Percentiles rank a stretch among this genome's conserved stretches.
Conservation (phyloP, 2,888 invertebrate genomes). For the Drosophila monieri region DNA sequence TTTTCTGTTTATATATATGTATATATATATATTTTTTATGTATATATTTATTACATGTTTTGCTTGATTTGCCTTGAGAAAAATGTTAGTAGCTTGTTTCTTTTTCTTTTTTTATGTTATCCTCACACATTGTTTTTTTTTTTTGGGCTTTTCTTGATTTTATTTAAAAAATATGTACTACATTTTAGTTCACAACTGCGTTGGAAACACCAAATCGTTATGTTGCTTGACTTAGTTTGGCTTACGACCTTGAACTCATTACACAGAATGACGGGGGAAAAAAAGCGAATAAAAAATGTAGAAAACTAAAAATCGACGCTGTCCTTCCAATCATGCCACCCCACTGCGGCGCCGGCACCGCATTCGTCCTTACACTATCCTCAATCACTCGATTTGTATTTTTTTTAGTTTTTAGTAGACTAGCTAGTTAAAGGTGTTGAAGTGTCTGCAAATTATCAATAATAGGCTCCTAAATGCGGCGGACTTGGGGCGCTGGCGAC, state of each 20-base stretch:
- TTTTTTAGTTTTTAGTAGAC: slow-evolving; percentile 48
- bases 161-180: slow-evolving; percentile 76
- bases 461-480: slow-evolving; percentile 45
- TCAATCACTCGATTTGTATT: slow-evolving; percentile 21
- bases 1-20: slow-evolving; percentile 39
- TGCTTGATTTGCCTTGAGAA: slow-evolving; percentile 67
- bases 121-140: slow-evolving; percentile 29
- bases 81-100: slow-evolving; percentile 64
- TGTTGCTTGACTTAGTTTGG: slow-evolving; percentile 75
- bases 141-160: slow-evolving; percentile 55
- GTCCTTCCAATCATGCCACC: slow-evolving; percentile 23
- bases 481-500: slow-evolving; percentile 26
- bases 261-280: slow-evolving; percentile 42
- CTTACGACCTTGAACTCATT: slow-evolving; percentile 62
- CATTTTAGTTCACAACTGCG: slow-evolving; percentile 78
- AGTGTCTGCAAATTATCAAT: slow-evolving; percentile 30
- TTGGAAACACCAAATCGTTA: slow-evolving; percentile 79
- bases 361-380: slow-evolving; percentile 35
- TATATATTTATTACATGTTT: slow-evolving; percentile 60
- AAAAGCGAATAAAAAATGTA: slow-evolving; percentile 10
- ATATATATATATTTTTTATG: slow-evolving; percentile 41
- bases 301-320: slow-evolving; percentile 7
- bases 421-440: slow-evolving; percentile 54
- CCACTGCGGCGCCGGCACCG: slow-evolving; percentile 48
- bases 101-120: slow-evolving; percentile 38